Percentiles rank a stretch among this genome's conserved stretches.
These are phyloP conservation scores for Amphimallon solstitiale DNA, from an alignment of 2,888 invertebrate species.

Conservation along the genomic window DNA sequence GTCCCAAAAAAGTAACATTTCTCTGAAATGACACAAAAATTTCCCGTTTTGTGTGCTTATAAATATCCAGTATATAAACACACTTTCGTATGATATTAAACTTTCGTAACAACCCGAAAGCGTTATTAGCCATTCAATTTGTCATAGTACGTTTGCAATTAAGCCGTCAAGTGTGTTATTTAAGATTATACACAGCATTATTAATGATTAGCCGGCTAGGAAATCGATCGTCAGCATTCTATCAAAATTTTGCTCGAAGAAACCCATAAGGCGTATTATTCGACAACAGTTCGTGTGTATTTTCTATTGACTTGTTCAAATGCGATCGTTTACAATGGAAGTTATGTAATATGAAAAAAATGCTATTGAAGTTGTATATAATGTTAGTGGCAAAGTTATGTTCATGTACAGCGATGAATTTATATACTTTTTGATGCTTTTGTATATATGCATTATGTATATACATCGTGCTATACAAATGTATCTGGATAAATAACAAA, in stretches of 20 bases:
- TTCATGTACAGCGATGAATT: no score
- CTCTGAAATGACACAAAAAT: no score
- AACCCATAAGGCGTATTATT: not conserved
- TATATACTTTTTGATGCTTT: no score
- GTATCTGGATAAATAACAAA: no score
- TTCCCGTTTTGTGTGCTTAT: no score
- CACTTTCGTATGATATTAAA: slow-evolving; percentile 15
- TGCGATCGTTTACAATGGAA: not conserved
- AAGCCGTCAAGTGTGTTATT: slow-evolving; percentile 37
- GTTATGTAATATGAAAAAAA: not conserved
- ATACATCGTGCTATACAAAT: no score
- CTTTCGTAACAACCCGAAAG: slow-evolving; percentile 21
- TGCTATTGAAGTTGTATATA: no score
- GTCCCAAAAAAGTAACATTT: no score
- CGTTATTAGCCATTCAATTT: slow-evolving; percentile 39
- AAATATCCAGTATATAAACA: not conserved
- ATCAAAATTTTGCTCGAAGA: not conserved
- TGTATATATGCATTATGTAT: no score
- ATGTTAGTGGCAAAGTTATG: no score
- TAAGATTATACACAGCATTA: slow-evolving; percentile 33
- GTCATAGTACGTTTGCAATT: slow-evolving; percentile 36
- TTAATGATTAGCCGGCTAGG: slow-evolving; percentile 13
- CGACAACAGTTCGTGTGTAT: not conserved
- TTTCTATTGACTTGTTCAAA: slow-evolving; percentile 5
- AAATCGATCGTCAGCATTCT: not conserved